Percentiles rank a stretch among this genome's conserved stretches.
Evolutionary conservation across 2,888 invertebrate genomes (phyloP).

Genomic region (Drosophila neonasuta): DNA sequence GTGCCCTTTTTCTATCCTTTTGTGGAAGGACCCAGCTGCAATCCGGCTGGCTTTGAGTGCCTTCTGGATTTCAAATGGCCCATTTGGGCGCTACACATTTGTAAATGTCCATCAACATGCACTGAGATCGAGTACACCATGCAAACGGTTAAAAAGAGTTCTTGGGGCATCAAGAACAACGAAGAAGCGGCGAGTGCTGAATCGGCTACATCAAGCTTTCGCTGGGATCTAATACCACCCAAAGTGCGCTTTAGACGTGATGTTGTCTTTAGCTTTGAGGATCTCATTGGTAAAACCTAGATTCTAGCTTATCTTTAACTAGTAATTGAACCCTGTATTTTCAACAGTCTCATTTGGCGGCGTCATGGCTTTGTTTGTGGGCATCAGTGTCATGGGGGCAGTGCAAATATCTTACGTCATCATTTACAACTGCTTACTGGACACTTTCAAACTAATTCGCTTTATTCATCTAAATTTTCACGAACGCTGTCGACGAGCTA

Average conservation of each 20-base stretch:
- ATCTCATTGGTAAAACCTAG: conserved; percentile 83
- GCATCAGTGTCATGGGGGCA: conserved; percentile 60
- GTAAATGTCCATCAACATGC: conserved; percentile 80
- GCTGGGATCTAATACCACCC: conserved; percentile 84
- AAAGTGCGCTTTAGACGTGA: conserved; percentile 84
- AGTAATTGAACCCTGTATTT: background rate
- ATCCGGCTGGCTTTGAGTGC: conserved; percentile 79
- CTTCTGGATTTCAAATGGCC: conserved; percentile 81
- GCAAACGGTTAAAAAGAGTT: conserved; percentile 78
- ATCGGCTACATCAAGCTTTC: conserved; percentile 82
- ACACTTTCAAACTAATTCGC: conserved; percentile 36
- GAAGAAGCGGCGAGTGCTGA: conserved; percentile 62
- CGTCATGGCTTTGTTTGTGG: conserved; percentile 82
- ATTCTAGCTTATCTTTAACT: rapidly evolving
- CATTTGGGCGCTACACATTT: conserved; percentile 79
- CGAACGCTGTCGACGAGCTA: background rate
- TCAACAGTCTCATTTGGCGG: conserved; percentile 82
- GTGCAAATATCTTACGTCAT: conserved; percentile 71
- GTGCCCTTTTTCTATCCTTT: conserved; percentile 84
- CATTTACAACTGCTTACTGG: conserved; percentile 47
- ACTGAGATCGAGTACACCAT: conserved; percentile 77
- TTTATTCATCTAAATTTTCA: conserved; percentile 22
- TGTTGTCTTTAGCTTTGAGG: conserved; percentile 84
- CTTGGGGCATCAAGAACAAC: conserved; percentile 73
- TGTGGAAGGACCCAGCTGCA: conserved; percentile 78